Conservation (phyloP, 2,797 vertebrate species). For the Euphonia xanthogaster region DNA sequence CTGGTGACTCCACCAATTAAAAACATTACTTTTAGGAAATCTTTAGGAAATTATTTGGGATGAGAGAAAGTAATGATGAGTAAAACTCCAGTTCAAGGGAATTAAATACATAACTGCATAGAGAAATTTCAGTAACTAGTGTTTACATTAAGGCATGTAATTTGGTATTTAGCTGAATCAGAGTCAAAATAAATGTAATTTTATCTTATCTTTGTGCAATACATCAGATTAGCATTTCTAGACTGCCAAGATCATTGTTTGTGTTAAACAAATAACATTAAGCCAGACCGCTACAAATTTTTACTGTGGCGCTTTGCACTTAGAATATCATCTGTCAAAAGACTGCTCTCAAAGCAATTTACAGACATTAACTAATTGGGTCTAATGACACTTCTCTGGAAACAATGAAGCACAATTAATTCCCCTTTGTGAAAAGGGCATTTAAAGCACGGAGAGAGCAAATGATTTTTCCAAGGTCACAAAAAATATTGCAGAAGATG, state of each 20-base stretch:
- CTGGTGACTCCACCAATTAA: background rate
- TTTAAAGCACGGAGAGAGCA: conserved; percentile 7
- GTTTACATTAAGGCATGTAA: background rate
- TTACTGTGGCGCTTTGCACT: background rate
- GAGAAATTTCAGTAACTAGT: background rate
- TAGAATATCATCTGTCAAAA: conserved; percentile 53
- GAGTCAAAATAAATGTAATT: background rate
- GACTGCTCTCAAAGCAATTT: conserved; percentile 47
- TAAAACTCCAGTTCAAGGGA: background rate
- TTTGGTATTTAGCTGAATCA: background rate
- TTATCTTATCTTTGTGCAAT: background rate
- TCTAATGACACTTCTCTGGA: conserved; percentile 52
- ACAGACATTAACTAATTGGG: conserved; percentile 53
- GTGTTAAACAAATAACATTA: conserved; percentile 20
- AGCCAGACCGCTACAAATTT: background rate
- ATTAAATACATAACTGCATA: background rate
- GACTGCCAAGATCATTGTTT: background rate
- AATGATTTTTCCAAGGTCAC: conserved; percentile 43
- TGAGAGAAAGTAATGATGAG: background rate
- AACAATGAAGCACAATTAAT: conserved; percentile 43
- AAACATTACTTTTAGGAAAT: background rate
- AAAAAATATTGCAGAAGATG: background rate
- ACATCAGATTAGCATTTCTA: background rate
- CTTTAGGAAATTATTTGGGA: background rate
- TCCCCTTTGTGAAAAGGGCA: conserved; percentile 16